Base-by-base conservation (phyloP, 2,888 invertebrate species). In the Trichogramma dendrolimi region DNA sequence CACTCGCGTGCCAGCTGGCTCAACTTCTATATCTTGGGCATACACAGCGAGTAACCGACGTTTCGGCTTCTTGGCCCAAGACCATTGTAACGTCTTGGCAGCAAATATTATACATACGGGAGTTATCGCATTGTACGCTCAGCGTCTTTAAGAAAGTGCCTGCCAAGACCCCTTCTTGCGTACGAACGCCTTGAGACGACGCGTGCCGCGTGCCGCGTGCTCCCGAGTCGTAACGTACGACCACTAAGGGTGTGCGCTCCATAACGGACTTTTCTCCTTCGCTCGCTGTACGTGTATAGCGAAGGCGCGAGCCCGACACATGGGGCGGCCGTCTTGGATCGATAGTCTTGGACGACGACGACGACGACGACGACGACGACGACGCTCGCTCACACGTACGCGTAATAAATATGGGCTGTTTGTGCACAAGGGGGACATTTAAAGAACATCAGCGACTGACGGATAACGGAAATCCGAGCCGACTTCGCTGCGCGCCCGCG, bases 21-120 rank as follows among this genome's bases (percentile, higher is more conserved):
- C 70, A 68, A 27, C 27, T 27, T 27, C 27, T 27, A 27, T 27
- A 27, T 27, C 27, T 27, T 27, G 27, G 27, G 27, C 27, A 27
- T 27, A 27, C 27, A 27, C 74, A 66, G 76, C 76, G 77, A 76
- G 75, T 79, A 79, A 79, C 79, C 79, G 79, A 77, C 79, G 72
- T 77, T 78, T 77, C 74, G 75, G 76, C 75, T 77, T 78, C 76
- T 77, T 72, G 71, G 76, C 75, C 75, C 73, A 66, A 66, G 56
- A 61, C 27, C 68, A 70, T 69, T 69, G 65, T 65, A 27, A 27
- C 27, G 27, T 27, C 27, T 27, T 27, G 27, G 27, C 3, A 27
- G 27, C 27, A 27, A 27, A 27, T 27, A 27, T 27, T 27, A 27
- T 27, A 27, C 27, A 27, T 27, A 27, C 27, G 27, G 27, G 27